Percentiles rank a stretch among this genome's conserved stretches.
Evolutionary conservation across 2,797 vertebrate genomes (phyloP).

Genomic region (Pogoniulus pusillus): DNA sequence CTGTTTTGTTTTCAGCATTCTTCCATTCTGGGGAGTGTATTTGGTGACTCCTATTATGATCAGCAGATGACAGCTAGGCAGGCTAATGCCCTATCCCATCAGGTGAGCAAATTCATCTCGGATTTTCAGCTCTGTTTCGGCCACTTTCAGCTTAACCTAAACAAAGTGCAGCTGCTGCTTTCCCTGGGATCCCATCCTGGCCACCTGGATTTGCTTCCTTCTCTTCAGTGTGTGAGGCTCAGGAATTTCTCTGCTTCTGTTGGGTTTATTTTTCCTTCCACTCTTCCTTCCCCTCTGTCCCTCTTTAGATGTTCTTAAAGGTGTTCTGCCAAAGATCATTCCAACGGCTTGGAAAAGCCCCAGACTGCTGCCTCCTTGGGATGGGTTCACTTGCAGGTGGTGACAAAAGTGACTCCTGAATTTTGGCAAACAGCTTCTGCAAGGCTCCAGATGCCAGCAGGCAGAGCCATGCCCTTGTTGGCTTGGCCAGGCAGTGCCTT

Average conservation of each 20-base stretch:
- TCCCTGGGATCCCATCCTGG: neutral
- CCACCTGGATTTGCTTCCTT: neutral
- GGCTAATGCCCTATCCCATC: conserved; percentile 96
- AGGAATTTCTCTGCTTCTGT: neutral
- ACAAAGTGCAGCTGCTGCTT: neutral
- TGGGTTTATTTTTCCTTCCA: neutral
- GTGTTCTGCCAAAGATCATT: neutral
- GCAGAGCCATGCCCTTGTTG: fast-evolving
- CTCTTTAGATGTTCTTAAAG: neutral
- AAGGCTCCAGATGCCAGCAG: fast-evolving
- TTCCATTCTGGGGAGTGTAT: conserved; percentile 92
- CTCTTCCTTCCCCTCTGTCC: neutral
- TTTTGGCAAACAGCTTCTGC: neutral
- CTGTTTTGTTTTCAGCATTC: conserved; percentile 87
- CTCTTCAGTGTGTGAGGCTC: neutral
- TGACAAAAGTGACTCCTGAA: neutral
- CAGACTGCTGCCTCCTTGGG: neutral
- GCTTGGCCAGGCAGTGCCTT: neutral
- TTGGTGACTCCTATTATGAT: conserved; percentile 97
- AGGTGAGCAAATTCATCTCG: conserved; percentile 83
- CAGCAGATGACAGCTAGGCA: conserved; percentile 95
- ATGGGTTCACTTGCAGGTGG: neutral
- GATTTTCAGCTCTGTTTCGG: conserved; percentile 15
- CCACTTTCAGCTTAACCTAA: conserved; percentile 44
- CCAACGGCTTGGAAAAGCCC: neutral